Percentiles rank a stretch among this genome's conserved stretches.
These are phyloP conservation scores for Neosilurus hyrtlii DNA, from an alignment of 2,797 vertebrate genomes.

Conservation along the genomic window DNA sequence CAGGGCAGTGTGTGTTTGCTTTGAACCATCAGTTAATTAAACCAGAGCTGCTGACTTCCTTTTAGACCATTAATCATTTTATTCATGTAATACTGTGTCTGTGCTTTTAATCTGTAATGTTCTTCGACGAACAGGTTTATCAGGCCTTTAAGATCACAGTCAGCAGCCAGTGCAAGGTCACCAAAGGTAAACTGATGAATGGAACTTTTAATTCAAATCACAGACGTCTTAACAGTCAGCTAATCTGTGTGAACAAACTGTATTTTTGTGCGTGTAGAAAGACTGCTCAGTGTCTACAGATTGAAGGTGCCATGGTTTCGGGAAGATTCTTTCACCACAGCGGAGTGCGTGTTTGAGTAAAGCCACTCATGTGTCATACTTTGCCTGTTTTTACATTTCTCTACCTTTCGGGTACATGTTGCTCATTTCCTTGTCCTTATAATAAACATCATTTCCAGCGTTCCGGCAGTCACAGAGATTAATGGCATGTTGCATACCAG, in stretches of 20 bases:
- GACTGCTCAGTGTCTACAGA: conserved; percentile 83
- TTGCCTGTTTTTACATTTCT: neutral
- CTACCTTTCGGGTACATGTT: no score
- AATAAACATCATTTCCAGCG: conserved; percentile 66
- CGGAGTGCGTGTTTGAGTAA: conserved; percentile 76
- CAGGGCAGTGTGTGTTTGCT: neutral
- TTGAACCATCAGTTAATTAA: neutral
- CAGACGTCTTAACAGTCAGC: neutral
- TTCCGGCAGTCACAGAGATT: conserved; percentile 83
- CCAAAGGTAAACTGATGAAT: conserved; percentile 74
- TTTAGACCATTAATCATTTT: neutral
- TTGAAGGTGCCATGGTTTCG: conserved; percentile 88
- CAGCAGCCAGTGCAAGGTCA: conserved; percentile 79
- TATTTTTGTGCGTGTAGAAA: conserved; percentile 67
- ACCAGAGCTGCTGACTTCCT: neutral
- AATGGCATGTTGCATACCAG: conserved; percentile 87
- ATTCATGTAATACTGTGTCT: neutral
- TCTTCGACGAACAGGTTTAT: conserved; percentile 78
- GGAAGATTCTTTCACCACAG: conserved; percentile 84
- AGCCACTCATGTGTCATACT: neutral
- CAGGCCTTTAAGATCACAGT: conserved; percentile 89
- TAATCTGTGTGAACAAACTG: neutral
- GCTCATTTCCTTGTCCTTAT: neutral
- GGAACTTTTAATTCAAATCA: neutral
- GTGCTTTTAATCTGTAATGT: neutral